These are phyloP conservation scores for Drosophila sordidula DNA, from an alignment of 2,888 invertebrate genomes.

Conservation along the genomic window DNA sequence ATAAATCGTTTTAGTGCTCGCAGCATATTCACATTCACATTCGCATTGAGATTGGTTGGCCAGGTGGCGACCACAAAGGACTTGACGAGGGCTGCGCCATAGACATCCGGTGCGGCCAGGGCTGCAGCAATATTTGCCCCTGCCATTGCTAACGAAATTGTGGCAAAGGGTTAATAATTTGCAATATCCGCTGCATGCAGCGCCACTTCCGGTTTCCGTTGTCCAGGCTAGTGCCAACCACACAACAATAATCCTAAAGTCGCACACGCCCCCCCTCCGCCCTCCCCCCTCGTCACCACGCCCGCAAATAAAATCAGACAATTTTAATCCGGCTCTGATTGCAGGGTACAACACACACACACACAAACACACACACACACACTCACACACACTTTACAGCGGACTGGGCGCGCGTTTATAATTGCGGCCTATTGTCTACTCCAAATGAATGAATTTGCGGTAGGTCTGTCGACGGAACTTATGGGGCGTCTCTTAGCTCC, in stretches of 20 bases:
- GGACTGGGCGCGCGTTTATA: conserved; percentile 50
- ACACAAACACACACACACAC: conserved; percentile 11
- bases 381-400: background rate
- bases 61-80: conserved; percentile 38
- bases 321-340: conserved; percentile 30
- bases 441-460: conserved; percentile 71
- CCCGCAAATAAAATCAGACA: conserved; percentile 35
- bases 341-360: background rate
- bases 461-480: conserved; percentile 54
- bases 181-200: conserved; percentile 78
- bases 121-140: conserved; percentile 27
- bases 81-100: conserved; percentile 21
- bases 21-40: conserved; percentile 14
- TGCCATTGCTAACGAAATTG: conserved; percentile 45
- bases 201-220: conserved; percentile 68
- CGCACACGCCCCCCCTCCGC: conserved; percentile 29
- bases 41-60: conserved; percentile 3
- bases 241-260: conserved; percentile 37
- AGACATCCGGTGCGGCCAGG: conserved; percentile 27
- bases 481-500: conserved; percentile 16
- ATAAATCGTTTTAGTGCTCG: conserved; percentile 69
- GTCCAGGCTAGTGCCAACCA: conserved; percentile 45
- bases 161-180: conserved; percentile 79
- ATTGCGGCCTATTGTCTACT: conserved; percentile 71
- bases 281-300: background rate